Conservation (phyloP, 2,113 vertebrate genomes). For the Burhinus oedicnemus region DNA sequence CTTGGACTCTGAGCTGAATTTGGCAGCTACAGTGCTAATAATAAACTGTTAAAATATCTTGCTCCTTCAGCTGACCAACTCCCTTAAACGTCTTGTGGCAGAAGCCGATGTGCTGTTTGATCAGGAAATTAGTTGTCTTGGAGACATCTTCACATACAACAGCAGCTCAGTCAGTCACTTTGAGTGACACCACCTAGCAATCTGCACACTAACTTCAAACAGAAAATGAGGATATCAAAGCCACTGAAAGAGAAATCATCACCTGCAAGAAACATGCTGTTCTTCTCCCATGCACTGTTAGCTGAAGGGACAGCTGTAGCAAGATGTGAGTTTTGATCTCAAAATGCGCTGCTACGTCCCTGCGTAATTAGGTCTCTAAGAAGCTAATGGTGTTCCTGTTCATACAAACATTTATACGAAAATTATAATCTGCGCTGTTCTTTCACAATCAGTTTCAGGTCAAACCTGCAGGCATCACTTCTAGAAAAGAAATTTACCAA, state of each 20-base stretch:
- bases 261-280: conserved; percentile 25
- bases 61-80: conserved; percentile 34
- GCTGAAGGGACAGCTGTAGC: conserved; percentile 6
- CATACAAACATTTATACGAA: not conserved
- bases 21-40: conserved; percentile 26
- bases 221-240: conserved; percentile 52
- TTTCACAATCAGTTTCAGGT: not conserved
- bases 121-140: conserved; percentile 52
- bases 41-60: conserved; percentile 20
- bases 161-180: conserved; percentile 45
- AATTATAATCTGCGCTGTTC: not conserved
- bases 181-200: conserved; percentile 18
- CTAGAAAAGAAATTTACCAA: not conserved
- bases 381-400: conserved; percentile 7
- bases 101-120: conserved; percentile 30
- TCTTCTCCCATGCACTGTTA: not conserved
- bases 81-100: conserved; percentile 24
- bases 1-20: not conserved
- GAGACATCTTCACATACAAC: conserved; percentile 36
- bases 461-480: not conserved
- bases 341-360: not conserved
- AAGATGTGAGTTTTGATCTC: conserved; percentile 2
- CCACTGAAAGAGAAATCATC: conserved; percentile 31
- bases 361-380: not conserved
- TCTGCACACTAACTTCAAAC: conserved; percentile 34